Evolutionary conservation across 2,113 vertebrate species (phyloP).

Genomic region (Cyanoderma ruficeps): DNA sequence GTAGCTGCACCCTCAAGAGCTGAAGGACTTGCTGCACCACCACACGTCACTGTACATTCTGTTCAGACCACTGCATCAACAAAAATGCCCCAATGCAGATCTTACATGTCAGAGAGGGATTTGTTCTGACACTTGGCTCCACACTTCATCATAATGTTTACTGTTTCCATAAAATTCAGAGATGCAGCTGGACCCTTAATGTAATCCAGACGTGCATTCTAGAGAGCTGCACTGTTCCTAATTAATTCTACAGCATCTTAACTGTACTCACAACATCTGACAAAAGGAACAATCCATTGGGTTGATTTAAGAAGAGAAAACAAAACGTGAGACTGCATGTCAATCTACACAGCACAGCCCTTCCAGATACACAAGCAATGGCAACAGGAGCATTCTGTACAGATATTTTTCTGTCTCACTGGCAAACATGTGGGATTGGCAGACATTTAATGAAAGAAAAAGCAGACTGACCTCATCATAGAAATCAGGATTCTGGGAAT

Average conservation of each 20-base stretch:
- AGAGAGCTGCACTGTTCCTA: not conserved
- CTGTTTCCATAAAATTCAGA: not conserved
- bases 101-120: not conserved
- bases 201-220: not conserved
- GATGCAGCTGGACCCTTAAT: not conserved
- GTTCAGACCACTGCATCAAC: not conserved
- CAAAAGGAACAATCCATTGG: not conserved
- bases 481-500: conserved; percentile 97
- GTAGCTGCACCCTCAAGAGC: not conserved
- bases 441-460: not conserved
- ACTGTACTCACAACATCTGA: not conserved
- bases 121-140: not conserved
- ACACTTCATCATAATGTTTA: not conserved
- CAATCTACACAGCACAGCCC: not conserved
- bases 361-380: not conserved
- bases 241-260: conserved; percentile 41
- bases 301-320: not conserved
- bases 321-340: not conserved
- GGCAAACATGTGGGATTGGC: not conserved
- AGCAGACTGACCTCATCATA: conserved; percentile 88
- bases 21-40: not conserved
- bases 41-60: not conserved
- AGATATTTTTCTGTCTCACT: not conserved
- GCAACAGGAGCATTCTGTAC: not conserved
- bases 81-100: not conserved